Conservation (phyloP, 2,797 vertebrate genomes). For the Platalea minor region DNA sequence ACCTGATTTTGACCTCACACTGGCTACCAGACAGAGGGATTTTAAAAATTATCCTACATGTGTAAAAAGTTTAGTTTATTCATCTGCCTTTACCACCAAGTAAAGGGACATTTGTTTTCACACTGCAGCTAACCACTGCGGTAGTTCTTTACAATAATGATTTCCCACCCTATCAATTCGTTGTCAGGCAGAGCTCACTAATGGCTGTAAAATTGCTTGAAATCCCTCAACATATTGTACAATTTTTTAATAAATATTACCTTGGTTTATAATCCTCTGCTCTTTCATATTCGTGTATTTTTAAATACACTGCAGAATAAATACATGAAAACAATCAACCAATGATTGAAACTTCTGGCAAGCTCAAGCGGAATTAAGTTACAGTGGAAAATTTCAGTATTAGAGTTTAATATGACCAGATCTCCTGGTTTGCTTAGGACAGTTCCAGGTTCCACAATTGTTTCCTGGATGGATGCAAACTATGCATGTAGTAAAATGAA, state of each 20-base stretch:
- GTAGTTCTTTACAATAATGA: neutral
- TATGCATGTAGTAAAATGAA: neutral
- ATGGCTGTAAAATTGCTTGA: neutral
- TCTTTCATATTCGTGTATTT: neutral
- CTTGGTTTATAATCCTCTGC: neutral
- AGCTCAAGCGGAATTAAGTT: conserved; percentile 53
- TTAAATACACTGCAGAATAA: neutral
- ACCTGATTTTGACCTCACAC: conserved; percentile 9
- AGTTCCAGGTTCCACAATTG: conserved; percentile 56
- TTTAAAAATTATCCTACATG: neutral
- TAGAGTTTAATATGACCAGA: conserved; percentile 44
- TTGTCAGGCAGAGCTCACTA: neutral
- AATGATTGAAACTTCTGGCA: conserved; percentile 63
- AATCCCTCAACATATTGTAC: neutral
- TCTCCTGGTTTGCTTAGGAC: conserved; percentile 46
- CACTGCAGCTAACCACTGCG: neutral
- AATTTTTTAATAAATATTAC: neutral
- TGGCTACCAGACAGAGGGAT: neutral
- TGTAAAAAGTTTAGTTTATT: neutral
- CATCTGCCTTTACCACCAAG: neutral
- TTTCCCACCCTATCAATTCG: neutral
- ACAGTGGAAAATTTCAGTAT: conserved; percentile 70
- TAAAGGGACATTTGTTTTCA: neutral
- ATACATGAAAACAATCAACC: conserved; percentile 19
- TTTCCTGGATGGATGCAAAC: conserved; percentile 34